A percentile compares a stretch with the other conserved stretches of the same genome.
Conservation (phyloP, 2,113 vertebrate species). For the Leptobrachium ailaonicum region DNA sequence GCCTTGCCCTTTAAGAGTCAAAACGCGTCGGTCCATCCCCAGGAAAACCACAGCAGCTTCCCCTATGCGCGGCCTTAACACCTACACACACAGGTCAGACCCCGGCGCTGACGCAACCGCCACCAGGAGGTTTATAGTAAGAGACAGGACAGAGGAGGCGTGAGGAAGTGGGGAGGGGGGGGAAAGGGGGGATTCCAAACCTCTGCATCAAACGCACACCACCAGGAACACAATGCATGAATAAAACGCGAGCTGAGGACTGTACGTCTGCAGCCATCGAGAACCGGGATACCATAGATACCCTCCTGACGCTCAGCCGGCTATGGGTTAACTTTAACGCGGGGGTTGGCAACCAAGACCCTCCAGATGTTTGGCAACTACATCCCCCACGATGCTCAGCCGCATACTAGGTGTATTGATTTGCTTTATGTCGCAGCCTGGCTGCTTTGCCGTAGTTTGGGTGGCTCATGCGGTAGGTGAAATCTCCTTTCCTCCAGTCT, state of each 20-base stretch:
- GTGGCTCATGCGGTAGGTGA: too few relatives aligned
- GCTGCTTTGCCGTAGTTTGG: too few relatives aligned
- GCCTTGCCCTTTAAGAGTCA: too few relatives aligned
- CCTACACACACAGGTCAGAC: constrained; percentile 17
- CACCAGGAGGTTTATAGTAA: constrained; percentile 26
- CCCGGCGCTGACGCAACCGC: not conserved
- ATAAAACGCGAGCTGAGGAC: too few relatives aligned
- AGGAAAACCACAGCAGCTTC: not conserved
- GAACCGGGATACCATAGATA: too few relatives aligned
- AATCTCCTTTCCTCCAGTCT: too few relatives aligned
- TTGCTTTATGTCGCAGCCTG: too few relatives aligned
- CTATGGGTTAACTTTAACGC: too few relatives aligned
- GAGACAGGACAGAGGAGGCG: constrained; percentile 19
- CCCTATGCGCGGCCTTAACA: constrained; percentile 5
- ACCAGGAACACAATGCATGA: not conserved
- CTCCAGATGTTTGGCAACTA: too few relatives aligned
- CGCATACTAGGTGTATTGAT: too few relatives aligned
- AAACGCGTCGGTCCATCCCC: not conserved
- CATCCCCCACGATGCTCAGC: not conserved
- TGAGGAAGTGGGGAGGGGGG: not conserved
- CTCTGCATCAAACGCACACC: constrained; percentile 29
- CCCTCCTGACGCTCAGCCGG: too few relatives aligned
- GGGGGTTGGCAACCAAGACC: not conserved
- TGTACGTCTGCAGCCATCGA: too few relatives aligned
- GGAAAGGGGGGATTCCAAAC: constrained; percentile 40